A percentile compares a stretch with the other conserved stretches of the same genome.
phyloP scores from a whole-genome alignment of 2,888 invertebrate species.

The Folsomia candida region DNA sequence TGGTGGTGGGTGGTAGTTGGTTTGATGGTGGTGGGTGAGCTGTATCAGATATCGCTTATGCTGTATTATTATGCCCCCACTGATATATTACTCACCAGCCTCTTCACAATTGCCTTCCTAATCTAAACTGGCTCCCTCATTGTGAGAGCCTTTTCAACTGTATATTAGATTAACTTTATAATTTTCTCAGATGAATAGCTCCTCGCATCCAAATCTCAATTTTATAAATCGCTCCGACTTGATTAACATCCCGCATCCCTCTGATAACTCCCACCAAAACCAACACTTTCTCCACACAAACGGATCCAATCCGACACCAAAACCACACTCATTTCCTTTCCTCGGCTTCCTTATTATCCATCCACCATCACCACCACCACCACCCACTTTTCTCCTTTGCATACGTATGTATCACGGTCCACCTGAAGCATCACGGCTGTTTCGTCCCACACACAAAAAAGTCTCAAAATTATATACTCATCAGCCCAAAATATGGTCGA shows the following conservation, averaged over 20 bases:
- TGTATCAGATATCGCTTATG: constrained; percentile 46
- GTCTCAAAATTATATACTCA: too few species aligned
- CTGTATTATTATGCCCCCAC: constrained; percentile 34
- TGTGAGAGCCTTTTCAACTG: constrained; percentile 48
- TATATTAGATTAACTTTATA: constrained; percentile 50
- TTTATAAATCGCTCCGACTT: constrained; percentile 43
- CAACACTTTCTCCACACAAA: neutral
- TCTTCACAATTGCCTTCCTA: constrained; percentile 45
- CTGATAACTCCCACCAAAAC: constrained; percentile 3
- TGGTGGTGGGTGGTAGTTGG: neutral
- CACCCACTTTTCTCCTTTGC: neutral
- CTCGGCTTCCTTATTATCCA: neutral
- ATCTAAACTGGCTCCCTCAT: constrained; percentile 46
- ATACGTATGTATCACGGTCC: neutral
- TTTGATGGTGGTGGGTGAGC: constrained; percentile 13
- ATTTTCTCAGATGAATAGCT: constrained; percentile 47
- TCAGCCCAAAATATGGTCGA: too few species aligned
- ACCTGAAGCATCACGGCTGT: neutral
- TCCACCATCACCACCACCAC: neutral
- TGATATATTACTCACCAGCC: constrained; percentile 43
- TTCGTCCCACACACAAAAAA: too few species aligned
- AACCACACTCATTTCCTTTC: constrained; percentile 2
- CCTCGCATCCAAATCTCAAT: constrained; percentile 42
- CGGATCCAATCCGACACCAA: neutral
- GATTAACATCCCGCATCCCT: constrained; percentile 37